These are phyloP conservation scores for Ispidina lecontei DNA, from an alignment of 2,797 vertebrate genomes.

Conservation along the genomic window DNA sequence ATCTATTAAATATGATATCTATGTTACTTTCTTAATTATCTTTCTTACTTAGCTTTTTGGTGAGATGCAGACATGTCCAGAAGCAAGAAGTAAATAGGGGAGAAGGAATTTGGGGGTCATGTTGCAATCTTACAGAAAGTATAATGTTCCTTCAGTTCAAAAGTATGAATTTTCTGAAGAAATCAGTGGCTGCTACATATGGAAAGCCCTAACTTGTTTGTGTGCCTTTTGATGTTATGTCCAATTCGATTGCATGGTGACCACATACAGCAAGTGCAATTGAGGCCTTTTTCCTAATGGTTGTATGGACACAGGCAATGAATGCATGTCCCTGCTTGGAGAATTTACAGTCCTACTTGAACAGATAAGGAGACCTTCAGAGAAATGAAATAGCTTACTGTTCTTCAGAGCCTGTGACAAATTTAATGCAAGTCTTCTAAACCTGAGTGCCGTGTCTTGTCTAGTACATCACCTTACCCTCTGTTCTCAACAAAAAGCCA, in stretches of 20 bases:
- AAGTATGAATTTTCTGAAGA: not conserved
- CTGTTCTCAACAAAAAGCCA: not conserved
- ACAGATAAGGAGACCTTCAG: not conserved
- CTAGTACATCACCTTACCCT: not conserved
- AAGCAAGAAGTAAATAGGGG: not conserved
- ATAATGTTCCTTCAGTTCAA: not conserved
- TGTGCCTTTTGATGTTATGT: not conserved
- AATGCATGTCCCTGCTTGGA: not conserved
- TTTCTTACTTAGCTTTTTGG: not conserved
- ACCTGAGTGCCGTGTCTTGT: not conserved
- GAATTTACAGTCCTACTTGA: not conserved
- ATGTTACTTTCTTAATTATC: not conserved
- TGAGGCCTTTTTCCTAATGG: not conserved
- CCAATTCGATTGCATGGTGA: not conserved
- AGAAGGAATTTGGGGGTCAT: not conserved
- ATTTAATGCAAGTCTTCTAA: conserved; percentile 13
- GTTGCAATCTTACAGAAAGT: not conserved
- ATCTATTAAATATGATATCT: not conserved
- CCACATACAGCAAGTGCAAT: not conserved
- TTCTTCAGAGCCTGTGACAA: not conserved
- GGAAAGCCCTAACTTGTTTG: not conserved
- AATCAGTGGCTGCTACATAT: not conserved
- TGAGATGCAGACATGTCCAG: not conserved
- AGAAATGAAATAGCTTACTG: not conserved
- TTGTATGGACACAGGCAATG: not conserved